Percentiles rank a stretch among this genome's conserved stretches.
phyloP scores from a whole-genome alignment of 2,113 vertebrate genomes.

The Pantherophis guttatus region DNA sequence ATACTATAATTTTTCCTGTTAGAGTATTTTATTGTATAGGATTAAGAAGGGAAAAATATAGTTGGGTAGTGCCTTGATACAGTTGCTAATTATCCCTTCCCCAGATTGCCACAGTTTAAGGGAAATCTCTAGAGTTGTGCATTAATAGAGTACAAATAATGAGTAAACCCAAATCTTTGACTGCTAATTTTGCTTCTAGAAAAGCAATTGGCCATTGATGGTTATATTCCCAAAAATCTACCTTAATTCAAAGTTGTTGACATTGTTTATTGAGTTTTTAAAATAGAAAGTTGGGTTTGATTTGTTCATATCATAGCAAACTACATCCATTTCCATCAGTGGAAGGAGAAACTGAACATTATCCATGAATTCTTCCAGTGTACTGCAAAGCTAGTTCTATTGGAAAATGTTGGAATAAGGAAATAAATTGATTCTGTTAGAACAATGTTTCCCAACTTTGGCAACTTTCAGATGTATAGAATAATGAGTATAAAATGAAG shows the following conservation, averaged over 20 bases:
- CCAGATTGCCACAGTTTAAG: not conserved
- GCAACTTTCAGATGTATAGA: not conserved
- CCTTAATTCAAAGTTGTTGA: not conserved
- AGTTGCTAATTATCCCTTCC: not conserved
- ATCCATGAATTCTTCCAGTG: not conserved
- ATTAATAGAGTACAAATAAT: not conserved
- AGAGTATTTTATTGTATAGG: not conserved
- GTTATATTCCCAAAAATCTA: not conserved
- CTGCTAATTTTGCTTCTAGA: not conserved
- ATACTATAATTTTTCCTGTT: not conserved
- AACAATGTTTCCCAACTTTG: not conserved
- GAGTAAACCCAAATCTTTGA: not conserved
- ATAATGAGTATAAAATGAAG: not conserved
- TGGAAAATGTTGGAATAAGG: not conserved
- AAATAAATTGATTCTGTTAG: not conserved
- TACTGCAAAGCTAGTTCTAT: not conserved
- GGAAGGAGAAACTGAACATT: not conserved
- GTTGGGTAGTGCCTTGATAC: not conserved
- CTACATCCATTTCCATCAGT: not conserved
- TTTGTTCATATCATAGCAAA: not conserved
- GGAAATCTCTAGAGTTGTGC: not conserved
- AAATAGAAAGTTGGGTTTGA: not conserved
- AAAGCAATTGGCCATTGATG: not conserved
- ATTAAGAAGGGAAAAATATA: not conserved
- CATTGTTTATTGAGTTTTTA: not conserved